Percentiles rank a stretch among this genome's conserved stretches.
These are phyloP conservation scores for Patella pellucida DNA, from an alignment of 2,888 invertebrate genomes.

Conservation along the genomic window DNA sequence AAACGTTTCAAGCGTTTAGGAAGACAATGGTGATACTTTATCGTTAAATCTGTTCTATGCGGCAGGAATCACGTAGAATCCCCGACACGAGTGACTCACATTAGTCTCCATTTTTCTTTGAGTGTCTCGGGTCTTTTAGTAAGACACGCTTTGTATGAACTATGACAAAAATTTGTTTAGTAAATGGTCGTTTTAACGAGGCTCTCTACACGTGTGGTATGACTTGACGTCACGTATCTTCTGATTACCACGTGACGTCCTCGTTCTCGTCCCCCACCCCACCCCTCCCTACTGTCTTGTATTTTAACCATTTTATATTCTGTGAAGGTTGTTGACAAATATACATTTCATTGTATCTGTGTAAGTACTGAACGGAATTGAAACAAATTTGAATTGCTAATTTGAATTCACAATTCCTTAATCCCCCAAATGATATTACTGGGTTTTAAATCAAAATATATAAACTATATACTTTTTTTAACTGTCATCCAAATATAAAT, in stretches of 20 bases:
- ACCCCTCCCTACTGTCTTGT: background rate
- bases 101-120: background rate
- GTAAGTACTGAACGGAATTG: no score
- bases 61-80: background rate
- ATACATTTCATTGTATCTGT: no score
- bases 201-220: background rate
- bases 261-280: background rate
- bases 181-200: background rate
- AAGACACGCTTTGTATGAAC: constrained; percentile 5
- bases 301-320: no score
- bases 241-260: background rate
- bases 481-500: no score
- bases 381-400: no score
- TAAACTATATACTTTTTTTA: no score
- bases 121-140: background rate
- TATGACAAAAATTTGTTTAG: background rate
- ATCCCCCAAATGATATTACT: no score
- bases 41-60: background rate
- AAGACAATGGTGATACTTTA: background rate
- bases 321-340: no score
- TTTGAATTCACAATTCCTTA: no score
- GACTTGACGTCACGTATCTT: background rate
- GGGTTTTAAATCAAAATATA: no score
- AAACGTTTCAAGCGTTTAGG: constrained; percentile 1
- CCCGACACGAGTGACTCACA: constrained; percentile 1